Conservation (phyloP, 2,113 vertebrate genomes). For the Arvicanthis niloticus region DNA sequence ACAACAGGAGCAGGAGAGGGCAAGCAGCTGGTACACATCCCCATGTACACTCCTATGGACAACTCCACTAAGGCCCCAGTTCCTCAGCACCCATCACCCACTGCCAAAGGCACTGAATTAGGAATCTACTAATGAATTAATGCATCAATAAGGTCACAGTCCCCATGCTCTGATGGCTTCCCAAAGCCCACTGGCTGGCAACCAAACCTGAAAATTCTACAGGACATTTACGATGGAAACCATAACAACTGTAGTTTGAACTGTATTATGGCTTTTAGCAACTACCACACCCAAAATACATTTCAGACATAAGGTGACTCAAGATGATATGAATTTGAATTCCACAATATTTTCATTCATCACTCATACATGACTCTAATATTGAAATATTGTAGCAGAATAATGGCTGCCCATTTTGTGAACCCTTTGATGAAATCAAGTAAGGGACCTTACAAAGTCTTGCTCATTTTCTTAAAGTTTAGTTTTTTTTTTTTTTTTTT, state of each 20-base stretch:
- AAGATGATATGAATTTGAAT: constrained; percentile 13
- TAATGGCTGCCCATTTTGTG: neutral
- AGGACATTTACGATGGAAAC: neutral
- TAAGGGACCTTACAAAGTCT: constrained; percentile 35
- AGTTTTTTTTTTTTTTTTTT: constrained; percentile 46
- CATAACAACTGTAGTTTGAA: neutral
- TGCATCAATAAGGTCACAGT: neutral
- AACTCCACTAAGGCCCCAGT: neutral
- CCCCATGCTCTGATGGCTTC: neutral
- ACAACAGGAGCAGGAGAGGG: neutral
- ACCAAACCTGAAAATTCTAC: neutral
- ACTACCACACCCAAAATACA: constrained; percentile 16
- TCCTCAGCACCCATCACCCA: neutral
- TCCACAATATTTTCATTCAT: constrained; percentile 40
- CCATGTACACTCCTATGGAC: neutral
- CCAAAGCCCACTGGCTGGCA: neutral
- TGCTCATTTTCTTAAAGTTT: constrained; percentile 49
- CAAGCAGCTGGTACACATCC: no score
- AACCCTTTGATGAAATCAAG: constrained; percentile 48
- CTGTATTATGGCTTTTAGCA: constrained; percentile 17
- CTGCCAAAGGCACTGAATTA: neutral
- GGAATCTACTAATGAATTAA: neutral
- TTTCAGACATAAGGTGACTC: constrained; percentile 34
- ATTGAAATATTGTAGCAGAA: constrained; percentile 16
- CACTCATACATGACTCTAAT: neutral